Conservation (phyloP, 2,888 invertebrate genomes). For the Chrysopilus asiliformis region DNA sequence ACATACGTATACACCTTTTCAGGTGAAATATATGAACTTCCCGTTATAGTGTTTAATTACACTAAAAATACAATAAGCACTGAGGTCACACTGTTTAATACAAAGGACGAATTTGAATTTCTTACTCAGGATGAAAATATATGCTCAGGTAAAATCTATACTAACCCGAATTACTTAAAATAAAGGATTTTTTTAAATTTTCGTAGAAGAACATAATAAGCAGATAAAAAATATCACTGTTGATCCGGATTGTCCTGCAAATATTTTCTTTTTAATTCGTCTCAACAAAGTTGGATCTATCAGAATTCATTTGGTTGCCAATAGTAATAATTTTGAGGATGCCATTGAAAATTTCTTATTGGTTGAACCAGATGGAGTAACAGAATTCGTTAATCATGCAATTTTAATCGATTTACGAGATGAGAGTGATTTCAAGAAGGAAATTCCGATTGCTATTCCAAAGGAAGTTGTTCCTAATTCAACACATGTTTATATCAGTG, state of each 20-base stretch:
- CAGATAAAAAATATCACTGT: constrained; percentile 34
- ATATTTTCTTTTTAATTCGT: constrained; percentile 74
- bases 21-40: constrained; percentile 84
- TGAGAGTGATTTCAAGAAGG: constrained; percentile 38
- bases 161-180: too few relatives aligned
- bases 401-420: constrained; percentile 55
- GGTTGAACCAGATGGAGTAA: constrained; percentile 71
- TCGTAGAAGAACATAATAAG: constrained; percentile 20
- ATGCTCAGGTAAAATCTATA: constrained; percentile 51
- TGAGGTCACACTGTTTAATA: constrained; percentile 74
- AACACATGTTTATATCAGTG: constrained; percentile 55
- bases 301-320: constrained; percentile 61
- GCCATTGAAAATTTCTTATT: constrained; percentile 57
- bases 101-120: constrained; percentile 69
- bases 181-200: too few relatives aligned
- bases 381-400: constrained; percentile 58
- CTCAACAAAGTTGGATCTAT: constrained; percentile 58
- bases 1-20: constrained; percentile 1
- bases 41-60: constrained; percentile 82
- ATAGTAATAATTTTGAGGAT: constrained; percentile 62
- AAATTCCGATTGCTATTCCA: constrained; percentile 61
- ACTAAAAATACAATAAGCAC: constrained; percentile 61
- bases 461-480: constrained; percentile 59
- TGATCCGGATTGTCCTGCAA: constrained; percentile 54
- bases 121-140: constrained; percentile 62